phyloP scores from a whole-genome alignment of 1,140 invertebrate genomes.

The Tigriopus japonicus region DNA sequence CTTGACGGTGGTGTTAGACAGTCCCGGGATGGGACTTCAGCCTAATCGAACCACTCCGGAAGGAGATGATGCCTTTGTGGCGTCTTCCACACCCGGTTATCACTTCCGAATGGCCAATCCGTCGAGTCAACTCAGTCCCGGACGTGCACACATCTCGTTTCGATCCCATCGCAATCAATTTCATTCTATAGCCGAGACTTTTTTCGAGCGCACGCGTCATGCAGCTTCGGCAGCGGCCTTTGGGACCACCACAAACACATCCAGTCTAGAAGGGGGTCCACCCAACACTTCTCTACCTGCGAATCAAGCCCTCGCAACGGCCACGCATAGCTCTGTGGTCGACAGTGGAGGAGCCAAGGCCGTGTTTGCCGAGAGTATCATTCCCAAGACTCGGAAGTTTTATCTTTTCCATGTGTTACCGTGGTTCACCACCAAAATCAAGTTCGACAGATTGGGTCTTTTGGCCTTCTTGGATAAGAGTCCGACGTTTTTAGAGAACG shows the following conservation, averaged over 20 bases:
- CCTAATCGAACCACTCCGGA: conserved; percentile 12
- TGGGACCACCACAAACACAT: conserved; percentile 10
- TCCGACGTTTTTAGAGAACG: conserved; percentile 59
- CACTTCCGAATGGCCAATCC: conserved; percentile 13
- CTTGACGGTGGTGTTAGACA: conserved; percentile 38
- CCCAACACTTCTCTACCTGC: neutral
- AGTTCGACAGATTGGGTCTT: conserved; percentile 60
- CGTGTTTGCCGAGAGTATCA: conserved; percentile 22
- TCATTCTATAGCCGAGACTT: conserved; percentile 19
- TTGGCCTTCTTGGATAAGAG: conserved; percentile 84
- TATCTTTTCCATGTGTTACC: conserved; percentile 63
- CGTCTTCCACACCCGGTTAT: conserved; percentile 5
- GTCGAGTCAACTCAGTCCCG: conserved; percentile 15
- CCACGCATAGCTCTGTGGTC: conserved; percentile 10
- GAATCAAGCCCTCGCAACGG: neutral
- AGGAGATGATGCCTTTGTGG: conserved; percentile 9
- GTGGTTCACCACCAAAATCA: conserved; percentile 24
- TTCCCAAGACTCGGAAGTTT: conserved; percentile 46
- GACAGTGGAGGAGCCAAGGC: too few species aligned
- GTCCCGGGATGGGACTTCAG: conserved; percentile 26
- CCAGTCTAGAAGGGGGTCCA: conserved; percentile 2
- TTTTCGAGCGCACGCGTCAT: conserved; percentile 17
- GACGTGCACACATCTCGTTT: neutral
- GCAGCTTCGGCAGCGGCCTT: conserved; percentile 17
- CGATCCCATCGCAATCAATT: conserved; percentile 18